Base-by-base conservation (phyloP, 2,113 vertebrate species). In the Oceanodroma tethys region DNA sequence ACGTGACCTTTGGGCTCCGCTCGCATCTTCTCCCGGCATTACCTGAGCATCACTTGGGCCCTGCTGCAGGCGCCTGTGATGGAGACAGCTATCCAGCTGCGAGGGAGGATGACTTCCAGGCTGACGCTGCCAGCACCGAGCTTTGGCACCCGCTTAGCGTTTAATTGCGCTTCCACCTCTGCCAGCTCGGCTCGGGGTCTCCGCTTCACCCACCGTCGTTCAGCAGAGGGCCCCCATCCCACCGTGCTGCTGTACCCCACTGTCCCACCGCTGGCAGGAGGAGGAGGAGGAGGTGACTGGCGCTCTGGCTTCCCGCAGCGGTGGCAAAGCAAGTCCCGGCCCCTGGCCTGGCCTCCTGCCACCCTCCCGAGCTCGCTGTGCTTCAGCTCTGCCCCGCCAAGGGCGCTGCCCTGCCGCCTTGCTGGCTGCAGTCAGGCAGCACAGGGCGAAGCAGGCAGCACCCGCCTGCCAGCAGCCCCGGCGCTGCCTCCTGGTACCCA, bases 361-460 rank as follows among this genome's bases (percentile, higher is more conserved):
- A 17, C 14, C 15, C 6, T 45, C 10, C n/a, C 2, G 7, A 60
- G 29, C 26, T 65, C 0, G 0, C 65, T 68, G 59, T 81, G 70
- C 43, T 93, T 65, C 60, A 42, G 2, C 60, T 55, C 1, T 4
- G 22, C 36, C 38, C 53, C 21, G 16, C 70, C 29, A 48, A 68
- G 50, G 52, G 42, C 62, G 29, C 56, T 76, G 68, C 48, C 47
- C 29, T 70, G 66, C 71, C 8, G 6, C 45, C 52, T 58, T 42
- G 20, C 66, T 58, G 84, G 34, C 66, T 40, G 59, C 6, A 1
- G 25, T 29, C 65, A 45, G 43, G 74, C 81, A 50, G 42, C 32
- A 13, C 38, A 27, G 43, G 67, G 26, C 45, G 36, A 40, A 86
- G 32, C 22, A 13, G 74, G 60, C 53, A 75, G 42, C 58, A 32